A percentile compares a stretch with the other conserved stretches of the same genome.
phyloP scores from a whole-genome alignment of 2,113 vertebrate species.

The Microcebus ravelobensis region DNA sequence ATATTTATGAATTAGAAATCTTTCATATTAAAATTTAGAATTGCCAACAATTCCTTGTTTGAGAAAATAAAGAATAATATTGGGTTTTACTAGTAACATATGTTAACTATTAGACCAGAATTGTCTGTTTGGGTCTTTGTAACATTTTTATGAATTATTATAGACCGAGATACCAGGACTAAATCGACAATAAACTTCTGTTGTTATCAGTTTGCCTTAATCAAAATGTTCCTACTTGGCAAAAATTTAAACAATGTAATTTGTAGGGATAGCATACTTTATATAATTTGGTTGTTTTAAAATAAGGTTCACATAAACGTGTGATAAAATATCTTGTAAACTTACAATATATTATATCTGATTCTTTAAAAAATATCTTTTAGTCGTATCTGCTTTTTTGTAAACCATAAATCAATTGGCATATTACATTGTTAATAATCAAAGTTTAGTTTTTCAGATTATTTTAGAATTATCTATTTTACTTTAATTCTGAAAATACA shows the following conservation, averaged over 20 bases:
- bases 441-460: conserved; percentile 48
- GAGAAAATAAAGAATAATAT: conserved; percentile 61
- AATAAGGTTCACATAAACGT: conserved; percentile 44
- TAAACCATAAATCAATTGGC: conserved; percentile 36
- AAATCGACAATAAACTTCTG: conserved; percentile 56
- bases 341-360: not conserved
- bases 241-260: conserved; percentile 32
- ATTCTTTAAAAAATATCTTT: conserved; percentile 27
- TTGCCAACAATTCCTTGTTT: conserved; percentile 63
- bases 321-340: conserved; percentile 24
- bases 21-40: conserved; percentile 60
- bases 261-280: not conserved
- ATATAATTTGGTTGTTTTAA: conserved; percentile 56
- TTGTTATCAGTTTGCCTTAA: conserved; percentile 60
- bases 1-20: conserved; percentile 68
- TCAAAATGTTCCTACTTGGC: conserved; percentile 65
- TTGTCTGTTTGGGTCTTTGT: conserved; percentile 12
- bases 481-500: conserved; percentile 52
- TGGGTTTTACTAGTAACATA: conserved; percentile 53
- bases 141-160: conserved; percentile 55
- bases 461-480: conserved; percentile 54
- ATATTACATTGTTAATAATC: conserved; percentile 18
- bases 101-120: conserved; percentile 41
- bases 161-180: conserved; percentile 11
- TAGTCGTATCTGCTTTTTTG: conserved; percentile 16